These are phyloP conservation scores for Carterocephalus palaemon DNA, from an alignment of 2,888 invertebrate genomes.

Conservation along the genomic window DNA sequence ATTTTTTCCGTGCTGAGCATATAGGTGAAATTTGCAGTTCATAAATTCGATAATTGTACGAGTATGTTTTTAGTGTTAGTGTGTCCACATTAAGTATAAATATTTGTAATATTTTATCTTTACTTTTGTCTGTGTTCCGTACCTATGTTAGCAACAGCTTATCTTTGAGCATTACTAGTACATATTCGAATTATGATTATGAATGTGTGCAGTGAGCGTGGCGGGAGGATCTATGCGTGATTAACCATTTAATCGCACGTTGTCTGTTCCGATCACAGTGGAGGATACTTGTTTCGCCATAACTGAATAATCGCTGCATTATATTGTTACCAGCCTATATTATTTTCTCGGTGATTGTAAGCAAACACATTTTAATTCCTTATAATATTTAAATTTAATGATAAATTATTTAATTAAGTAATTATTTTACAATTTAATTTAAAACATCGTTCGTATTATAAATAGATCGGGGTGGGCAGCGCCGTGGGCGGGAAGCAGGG, in stretches of 20 bases:
- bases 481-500: conserved; percentile 28
- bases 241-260: conserved; percentile 20
- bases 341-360: too few relatives aligned
- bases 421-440: not conserved
- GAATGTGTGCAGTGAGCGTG: conserved; percentile 14
- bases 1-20: not conserved
- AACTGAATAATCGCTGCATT: conserved; percentile 12
- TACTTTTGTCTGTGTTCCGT: too few relatives aligned
- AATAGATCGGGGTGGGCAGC: conserved; percentile 36
- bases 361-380: too few relatives aligned
- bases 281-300: conserved; percentile 11
- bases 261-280: conserved; percentile 11
- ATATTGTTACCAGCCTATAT: too few relatives aligned
- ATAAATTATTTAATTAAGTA: not conserved
- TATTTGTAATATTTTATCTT: too few relatives aligned
- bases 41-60: too few relatives aligned
- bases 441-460: conserved; percentile 30
- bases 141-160: too few relatives aligned
- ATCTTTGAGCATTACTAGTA: conserved; percentile 4
- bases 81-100: too few relatives aligned
- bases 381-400: too few relatives aligned
- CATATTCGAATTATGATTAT: conserved; percentile 12
- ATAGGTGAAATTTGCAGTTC: not conserved
- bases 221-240: conserved; percentile 17
- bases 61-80: too few relatives aligned